Evolutionary conservation across 2,797 vertebrate genomes (phyloP), one percentile per base, ranked within the genome.

Genomic region (Ctenosaura bakeri): DNA sequence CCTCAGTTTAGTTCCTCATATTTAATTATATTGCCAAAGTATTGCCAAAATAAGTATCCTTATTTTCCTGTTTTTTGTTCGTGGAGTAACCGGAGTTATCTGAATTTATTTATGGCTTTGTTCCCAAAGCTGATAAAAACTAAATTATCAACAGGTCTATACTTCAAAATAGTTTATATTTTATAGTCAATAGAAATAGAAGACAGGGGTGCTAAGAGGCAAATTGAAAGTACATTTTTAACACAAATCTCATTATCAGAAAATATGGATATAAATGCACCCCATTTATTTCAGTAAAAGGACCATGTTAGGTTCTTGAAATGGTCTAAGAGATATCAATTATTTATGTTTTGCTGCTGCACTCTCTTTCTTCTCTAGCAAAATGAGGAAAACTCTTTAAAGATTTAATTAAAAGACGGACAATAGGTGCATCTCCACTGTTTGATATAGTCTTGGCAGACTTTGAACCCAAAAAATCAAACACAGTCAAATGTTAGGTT

Each of bases 401-500:
- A 50, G 64, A 8, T 71, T 56, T 80, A 13, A 6, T 86, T 35
- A 83, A 83, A 90, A 79, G 42, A 46, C 46, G 54, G 66, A 24
- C 32, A 74, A 82, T 42, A 38, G 14, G 66, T 66, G 35, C 16
- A 20, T 64, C 50, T 66, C 79, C 42, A 32, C 50, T 22, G 35
- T 38, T 76, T n/a, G 46, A 66, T 69, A 64, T 56, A 38, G 35
- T 32, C 62, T 73, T 73, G 35, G 78, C 18, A 73, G 50, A 56
- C 38, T 86, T 80, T 73, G 50, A 86, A 86, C 18, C 20, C 18
- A 50, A 90, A 86, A 86, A 62, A 86, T 82, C 52, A 82, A 76
- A 64, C 42, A 73, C 20, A 62, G 13, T 82, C 26, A 90, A 64
- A 76, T 82, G 66, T 77, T 78, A 86, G 32, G 69, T 82, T 3